phyloP scores from a whole-genome alignment of 2,888 invertebrate genomes.

The Idaea dimidiata region DNA sequence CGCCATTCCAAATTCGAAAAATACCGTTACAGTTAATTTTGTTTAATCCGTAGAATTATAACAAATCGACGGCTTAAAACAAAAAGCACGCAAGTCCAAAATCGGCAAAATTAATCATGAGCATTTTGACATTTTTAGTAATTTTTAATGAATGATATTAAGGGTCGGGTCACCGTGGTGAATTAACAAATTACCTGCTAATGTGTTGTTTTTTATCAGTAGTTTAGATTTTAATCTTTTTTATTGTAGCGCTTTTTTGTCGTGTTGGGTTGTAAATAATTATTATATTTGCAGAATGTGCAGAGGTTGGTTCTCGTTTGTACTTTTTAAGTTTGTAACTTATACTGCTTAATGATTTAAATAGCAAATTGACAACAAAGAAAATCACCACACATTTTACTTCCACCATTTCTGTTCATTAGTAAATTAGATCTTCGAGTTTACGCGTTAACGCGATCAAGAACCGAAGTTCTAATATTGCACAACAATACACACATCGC shows the following conservation, averaged over 20 bases:
- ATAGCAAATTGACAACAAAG: too few relatives aligned
- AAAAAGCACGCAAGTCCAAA: conserved; percentile 47
- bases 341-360: not conserved
- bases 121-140: conserved; percentile 54
- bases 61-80: conserved; percentile 55
- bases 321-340: not conserved
- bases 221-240: conserved; percentile 27
- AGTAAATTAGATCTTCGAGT: too few relatives aligned
- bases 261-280: not conserved
- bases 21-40: conserved; percentile 5
- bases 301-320: not conserved
- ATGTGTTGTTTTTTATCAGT: conserved; percentile 53
- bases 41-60: conserved; percentile 28
- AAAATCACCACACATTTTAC: too few relatives aligned
- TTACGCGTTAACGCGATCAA: too few relatives aligned
- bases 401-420: too few relatives aligned
- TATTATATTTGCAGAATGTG: conserved; percentile 2
- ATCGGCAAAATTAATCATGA: conserved; percentile 61
- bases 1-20: conserved; percentile 35
- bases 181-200: conserved; percentile 67
- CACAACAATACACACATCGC: too few relatives aligned
- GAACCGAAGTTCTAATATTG: too few relatives aligned
- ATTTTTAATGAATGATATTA: conserved; percentile 59
- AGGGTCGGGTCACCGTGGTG: conserved; percentile 58
- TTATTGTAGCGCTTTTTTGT: conserved; percentile 7